These are phyloP conservation scores for Elysia chlorotica DNA, from an alignment of 1,140 invertebrate species.

Conservation along the genomic window DNA sequence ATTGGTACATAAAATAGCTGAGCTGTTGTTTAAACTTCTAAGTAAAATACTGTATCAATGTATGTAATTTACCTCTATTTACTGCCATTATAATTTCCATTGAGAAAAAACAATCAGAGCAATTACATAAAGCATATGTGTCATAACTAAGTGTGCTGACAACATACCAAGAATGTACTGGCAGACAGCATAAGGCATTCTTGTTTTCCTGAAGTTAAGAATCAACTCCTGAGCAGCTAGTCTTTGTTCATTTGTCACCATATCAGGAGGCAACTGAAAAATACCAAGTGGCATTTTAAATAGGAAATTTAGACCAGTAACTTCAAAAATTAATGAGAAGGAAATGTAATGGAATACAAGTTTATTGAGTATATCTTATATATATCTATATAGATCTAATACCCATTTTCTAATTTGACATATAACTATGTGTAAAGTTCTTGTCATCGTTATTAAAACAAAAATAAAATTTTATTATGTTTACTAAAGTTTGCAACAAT, in stretches of 20 bases:
- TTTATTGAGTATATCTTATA: background rate
- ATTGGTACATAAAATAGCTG: too few relatives aligned
- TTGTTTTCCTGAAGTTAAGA: slow-evolving; percentile 79
- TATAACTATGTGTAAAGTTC: background rate
- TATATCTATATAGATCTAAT: background rate
- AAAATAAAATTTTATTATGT: too few relatives aligned
- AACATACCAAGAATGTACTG: slow-evolving; percentile 74
- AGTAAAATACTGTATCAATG: background rate
- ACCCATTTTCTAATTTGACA: background rate
- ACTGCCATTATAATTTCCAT: background rate
- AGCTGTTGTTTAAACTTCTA: too few relatives aligned
- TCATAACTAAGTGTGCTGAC: background rate
- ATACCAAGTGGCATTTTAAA: slow-evolving; percentile 39
- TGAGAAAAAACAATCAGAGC: background rate
- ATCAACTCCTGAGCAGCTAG: slow-evolving; percentile 80
- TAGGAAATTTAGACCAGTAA: background rate
- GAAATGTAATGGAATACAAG: background rate
- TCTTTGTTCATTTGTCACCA: slow-evolving; percentile 78
- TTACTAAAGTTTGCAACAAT: too few relatives aligned
- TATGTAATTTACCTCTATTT: background rate
- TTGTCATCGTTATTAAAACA: too few relatives aligned
- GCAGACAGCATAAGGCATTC: slow-evolving; percentile 81
- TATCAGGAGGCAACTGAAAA: slow-evolving; percentile 78
- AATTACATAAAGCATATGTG: background rate
- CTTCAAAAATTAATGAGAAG: background rate